A percentile compares a stretch with the other conserved stretches of the same genome.
Conservation (phyloP, 35 echinoderm and acorn worm genomes). For the Diadema setosum region DNA sequence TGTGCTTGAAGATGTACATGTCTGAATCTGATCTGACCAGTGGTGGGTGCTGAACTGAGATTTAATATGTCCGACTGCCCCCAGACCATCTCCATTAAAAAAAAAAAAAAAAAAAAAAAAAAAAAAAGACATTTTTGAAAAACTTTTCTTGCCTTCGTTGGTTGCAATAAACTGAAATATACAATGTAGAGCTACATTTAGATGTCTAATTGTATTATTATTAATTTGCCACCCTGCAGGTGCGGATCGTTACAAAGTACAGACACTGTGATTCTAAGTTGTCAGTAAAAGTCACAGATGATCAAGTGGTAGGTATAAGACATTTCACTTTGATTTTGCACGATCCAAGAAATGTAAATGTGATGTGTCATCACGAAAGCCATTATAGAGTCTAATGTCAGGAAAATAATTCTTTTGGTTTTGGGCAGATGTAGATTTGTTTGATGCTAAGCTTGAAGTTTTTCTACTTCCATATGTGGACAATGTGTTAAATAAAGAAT, state of each 20-base stretch:
- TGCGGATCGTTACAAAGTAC: conserved; percentile 73
- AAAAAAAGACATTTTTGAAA: background rate
- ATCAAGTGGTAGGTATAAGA: conserved; percentile 67
- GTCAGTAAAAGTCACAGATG: conserved; percentile 88
- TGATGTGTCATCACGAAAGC: background rate
- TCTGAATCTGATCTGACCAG: background rate
- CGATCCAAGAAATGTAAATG: background rate
- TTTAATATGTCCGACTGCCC: background rate
- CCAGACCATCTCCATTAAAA: background rate
- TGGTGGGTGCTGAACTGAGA: background rate
- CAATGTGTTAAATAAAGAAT: no score
- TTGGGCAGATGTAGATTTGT: background rate
- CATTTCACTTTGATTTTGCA: background rate
- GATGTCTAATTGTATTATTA: background rate
- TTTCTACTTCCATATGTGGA: background rate
- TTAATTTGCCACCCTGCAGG: conserved; percentile 39
- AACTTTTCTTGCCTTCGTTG: background rate
- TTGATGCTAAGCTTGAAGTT: background rate
- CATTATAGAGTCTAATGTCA: background rate
- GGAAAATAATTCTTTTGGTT: no score
- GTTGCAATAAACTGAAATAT: background rate
- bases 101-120: no score
- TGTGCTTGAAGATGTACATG: no score
- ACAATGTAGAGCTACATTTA: background rate
- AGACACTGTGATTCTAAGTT: conserved; percentile 83